Conservation (phyloP, 2,797 vertebrate species). For the Odontamblyopus lacepedii region DNA sequence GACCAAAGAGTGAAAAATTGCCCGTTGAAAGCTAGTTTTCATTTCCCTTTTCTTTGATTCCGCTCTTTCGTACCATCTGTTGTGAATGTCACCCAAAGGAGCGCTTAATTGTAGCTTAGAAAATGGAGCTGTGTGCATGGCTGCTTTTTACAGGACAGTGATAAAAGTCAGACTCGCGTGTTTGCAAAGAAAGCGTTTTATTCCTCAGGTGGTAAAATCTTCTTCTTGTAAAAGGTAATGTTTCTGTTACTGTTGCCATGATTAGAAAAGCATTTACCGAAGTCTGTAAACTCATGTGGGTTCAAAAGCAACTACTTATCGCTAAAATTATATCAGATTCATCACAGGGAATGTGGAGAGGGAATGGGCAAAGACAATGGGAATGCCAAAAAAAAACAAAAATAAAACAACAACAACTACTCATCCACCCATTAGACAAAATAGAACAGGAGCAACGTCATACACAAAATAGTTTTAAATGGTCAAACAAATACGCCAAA, state of each 20-base stretch:
- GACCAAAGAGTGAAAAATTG: neutral
- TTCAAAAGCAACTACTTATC: no score
- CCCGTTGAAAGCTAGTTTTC: no score
- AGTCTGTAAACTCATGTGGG: neutral
- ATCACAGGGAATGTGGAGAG: no score
- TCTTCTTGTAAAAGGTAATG: neutral
- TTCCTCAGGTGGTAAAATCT: neutral
- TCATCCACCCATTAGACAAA: no score
- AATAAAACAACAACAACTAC: no score
- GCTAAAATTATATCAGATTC: no score
- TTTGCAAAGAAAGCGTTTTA: slow-evolving; percentile 1
- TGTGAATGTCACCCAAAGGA: slow-evolving; percentile 1
- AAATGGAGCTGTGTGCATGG: neutral
- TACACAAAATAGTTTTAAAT: no score
- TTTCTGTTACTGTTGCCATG: no score
- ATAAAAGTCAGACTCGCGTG: neutral
- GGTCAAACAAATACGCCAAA: no score
- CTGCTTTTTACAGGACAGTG: slow-evolving; percentile 8
- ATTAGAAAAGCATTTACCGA: neutral
- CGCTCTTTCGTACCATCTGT: neutral
- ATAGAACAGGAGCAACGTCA: no score
- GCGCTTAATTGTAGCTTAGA: neutral
- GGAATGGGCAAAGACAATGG: no score
- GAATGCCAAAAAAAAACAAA: no score
- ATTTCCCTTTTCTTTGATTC: neutral